Evolutionary conservation across 2,113 vertebrate genomes (phyloP).

Genomic region (Acanthochromis polyacanthus): DNA sequence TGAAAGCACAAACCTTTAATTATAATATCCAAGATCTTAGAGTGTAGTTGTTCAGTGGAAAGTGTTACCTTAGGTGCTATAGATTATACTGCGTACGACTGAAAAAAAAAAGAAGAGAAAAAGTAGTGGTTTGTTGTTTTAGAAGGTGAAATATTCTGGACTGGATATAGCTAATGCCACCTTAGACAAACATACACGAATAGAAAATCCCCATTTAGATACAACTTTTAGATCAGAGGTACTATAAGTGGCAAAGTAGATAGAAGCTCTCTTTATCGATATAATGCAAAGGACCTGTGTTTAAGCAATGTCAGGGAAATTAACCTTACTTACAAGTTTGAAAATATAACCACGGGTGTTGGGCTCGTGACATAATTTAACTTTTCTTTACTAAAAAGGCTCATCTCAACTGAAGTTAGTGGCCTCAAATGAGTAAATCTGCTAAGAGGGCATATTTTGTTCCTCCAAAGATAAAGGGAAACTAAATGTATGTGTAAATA

Average conservation of each 20-base stretch:
- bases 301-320: constrained; percentile 43
- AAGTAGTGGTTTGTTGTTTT: constrained; percentile 18
- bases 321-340: constrained; percentile 5
- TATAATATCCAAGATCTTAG: constrained; percentile 21
- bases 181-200: constrained; percentile 19
- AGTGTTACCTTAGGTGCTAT: constrained; percentile 57
- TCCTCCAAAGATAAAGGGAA: neutral
- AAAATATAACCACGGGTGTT: constrained; percentile 8
- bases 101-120: neutral
- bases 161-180: constrained; percentile 27
- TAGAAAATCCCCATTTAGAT: constrained; percentile 26
- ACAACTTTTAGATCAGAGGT: constrained; percentile 15
- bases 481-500: constrained; percentile 49
- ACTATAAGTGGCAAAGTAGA: constrained; percentile 4
- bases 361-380: neutral
- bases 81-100: constrained; percentile 41
- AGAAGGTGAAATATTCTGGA: constrained; percentile 29
- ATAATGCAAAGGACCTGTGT: constrained; percentile 15
- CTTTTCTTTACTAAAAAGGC: constrained; percentile 19
- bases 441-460: neutral
- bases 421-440: neutral
- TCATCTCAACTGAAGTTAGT: constrained; percentile 14
- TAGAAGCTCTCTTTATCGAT: constrained; percentile 30
- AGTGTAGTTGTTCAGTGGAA: constrained; percentile 34
- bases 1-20: constrained; percentile 84